These are phyloP conservation scores for Hoplostethus mediterraneus DNA, from an alignment of 2,797 vertebrate genomes.

Conservation along the genomic window DNA sequence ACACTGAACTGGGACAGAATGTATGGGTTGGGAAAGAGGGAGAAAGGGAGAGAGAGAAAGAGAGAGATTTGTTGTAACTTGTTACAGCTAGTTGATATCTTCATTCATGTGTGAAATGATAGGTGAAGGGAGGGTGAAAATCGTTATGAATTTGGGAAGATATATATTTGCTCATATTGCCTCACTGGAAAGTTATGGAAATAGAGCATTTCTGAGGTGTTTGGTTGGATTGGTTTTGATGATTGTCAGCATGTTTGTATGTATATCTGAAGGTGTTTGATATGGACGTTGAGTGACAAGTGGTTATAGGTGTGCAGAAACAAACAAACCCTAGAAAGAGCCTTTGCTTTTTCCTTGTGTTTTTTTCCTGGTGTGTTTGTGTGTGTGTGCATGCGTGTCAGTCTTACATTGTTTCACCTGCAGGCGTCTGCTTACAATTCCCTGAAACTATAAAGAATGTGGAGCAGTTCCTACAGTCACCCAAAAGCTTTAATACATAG, in stretches of 20 bases:
- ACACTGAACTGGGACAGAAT: constrained; percentile 28
- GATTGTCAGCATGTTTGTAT: constrained; percentile 21
- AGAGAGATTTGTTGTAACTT: constrained; percentile 7
- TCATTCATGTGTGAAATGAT: constrained; percentile 17
- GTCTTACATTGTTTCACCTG: constrained; percentile 76
- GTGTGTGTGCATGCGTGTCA: constrained; percentile 52
- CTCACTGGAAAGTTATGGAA: background rate
- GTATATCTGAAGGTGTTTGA: constrained; percentile 18
- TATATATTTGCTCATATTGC: constrained; percentile 5
- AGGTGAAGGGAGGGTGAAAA: background rate
- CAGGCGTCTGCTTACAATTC: constrained; percentile 76
- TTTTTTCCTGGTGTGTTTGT: constrained; percentile 13
- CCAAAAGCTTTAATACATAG: constrained; percentile 21
- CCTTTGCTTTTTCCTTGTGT: constrained; percentile 29
- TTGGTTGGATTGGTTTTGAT: constrained; percentile 12
- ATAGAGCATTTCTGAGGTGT: background rate
- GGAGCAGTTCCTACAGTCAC: constrained; percentile 50
- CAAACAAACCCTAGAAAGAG: background rate
- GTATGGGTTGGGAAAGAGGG: background rate
- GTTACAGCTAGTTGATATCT: background rate
- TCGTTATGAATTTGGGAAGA: background rate
- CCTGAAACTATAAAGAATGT: constrained; percentile 68
- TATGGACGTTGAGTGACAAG: constrained; percentile 17
- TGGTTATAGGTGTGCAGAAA: background rate
- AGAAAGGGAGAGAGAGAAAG: constrained; percentile 10